Evolutionary conservation across 2,797 vertebrate species (phyloP).

Genomic region (Aplochiton taeniatus): DNA sequence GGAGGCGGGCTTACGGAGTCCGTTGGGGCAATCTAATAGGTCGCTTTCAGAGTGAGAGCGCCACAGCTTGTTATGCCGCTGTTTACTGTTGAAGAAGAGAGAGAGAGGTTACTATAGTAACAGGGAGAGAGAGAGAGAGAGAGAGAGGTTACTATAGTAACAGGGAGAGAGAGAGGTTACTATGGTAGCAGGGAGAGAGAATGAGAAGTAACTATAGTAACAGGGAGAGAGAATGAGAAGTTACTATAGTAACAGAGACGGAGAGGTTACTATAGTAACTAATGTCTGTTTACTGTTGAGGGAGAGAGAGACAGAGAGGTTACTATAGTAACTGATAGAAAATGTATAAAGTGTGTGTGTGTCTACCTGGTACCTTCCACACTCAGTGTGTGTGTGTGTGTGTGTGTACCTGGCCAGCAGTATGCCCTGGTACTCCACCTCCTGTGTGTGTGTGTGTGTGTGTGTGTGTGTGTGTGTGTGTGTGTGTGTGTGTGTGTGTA

Average conservation of each 20-base stretch:
- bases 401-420: conserved; percentile 87
- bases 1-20: conserved; percentile 64
- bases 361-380: no score
- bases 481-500: conserved; percentile 44
- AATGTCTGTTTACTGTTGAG: no score
- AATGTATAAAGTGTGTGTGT: no score
- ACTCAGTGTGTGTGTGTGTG: background rate
- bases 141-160: background rate
- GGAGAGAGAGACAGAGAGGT: conserved; percentile 10
- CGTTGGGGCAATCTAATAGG: conserved; percentile 85
- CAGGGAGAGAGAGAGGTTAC: conserved; percentile 11
- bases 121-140: conserved; percentile 8
- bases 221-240: background rate
- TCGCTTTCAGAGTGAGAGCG: conserved; percentile 94
- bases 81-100: conserved; percentile 84
- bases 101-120: conserved; percentile 2
- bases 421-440: conserved; percentile 98
- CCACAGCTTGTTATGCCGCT: conserved; percentile 97
- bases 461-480: background rate
- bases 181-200: conserved; percentile 14
- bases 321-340: no score
- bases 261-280: no score
- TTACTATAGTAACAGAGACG: background rate
- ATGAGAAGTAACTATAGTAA: background rate
- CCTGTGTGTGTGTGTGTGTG: conserved; percentile 70